Base-by-base conservation (phyloP, 2,113 vertebrate species). In the Carassius gibelio region DNA sequence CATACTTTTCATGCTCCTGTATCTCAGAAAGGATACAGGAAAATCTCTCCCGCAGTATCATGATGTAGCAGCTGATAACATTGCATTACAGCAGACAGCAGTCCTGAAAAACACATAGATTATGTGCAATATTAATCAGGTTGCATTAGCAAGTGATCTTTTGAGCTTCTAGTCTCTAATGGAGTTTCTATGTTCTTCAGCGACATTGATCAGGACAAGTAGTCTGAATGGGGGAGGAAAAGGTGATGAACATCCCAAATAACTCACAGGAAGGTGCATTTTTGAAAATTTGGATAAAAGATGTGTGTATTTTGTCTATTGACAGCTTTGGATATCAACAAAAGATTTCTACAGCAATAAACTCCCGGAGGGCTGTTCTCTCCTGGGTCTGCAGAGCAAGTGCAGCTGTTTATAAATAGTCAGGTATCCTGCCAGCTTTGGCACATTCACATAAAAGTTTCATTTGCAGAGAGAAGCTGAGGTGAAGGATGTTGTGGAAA, bases 81-180 rank as follows among this genome's bases (percentile, higher is more conserved):
- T 26, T 84, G 48, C 79, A 79, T 72, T 84, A 69, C 55, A 74
- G 64, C 30, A 17, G 19, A 75, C 79, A 74, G 14, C 52, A 38
- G 66, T n/a, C 19, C 36, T 81, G 15, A 48, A 74, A 87, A 74
- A 87, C 45, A 75, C 66, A 76, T 69, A 89, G 48, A 81, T 74
- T 17, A 79, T 66, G 75, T 85, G 48, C 42, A 83, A 83, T 81
- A 81, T 85, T 89, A 89, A 89, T 87, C 79, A 75, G 75, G 26
- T 21, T 83, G 66, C 59, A 85, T 83, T 87, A 89, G 75, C 86
- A 66, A 81, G 68, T 57, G 76, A 75, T 68, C 75, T 57, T n/a
- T 8, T 26, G 64, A 66, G 59, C 30, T 50, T 45, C 52, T 72
- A 66, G 82, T 50, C 26, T 62, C 82, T 81, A 84, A 87, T 87